Conservation (phyloP, 2,888 invertebrate genomes). For the Thera britannica region DNA sequence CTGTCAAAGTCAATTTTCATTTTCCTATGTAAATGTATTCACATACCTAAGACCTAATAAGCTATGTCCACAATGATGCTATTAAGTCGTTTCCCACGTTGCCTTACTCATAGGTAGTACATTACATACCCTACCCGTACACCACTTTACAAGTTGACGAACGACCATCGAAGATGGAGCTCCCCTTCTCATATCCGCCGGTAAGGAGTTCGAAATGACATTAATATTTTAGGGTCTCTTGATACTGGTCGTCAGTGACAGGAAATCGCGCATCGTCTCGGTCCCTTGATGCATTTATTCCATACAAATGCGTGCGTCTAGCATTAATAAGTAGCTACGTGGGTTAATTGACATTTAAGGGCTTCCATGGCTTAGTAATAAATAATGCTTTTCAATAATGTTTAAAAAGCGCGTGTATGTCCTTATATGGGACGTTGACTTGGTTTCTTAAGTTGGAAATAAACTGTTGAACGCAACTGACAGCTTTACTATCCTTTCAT, state of each 20-base stretch:
- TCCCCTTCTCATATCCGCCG: slow-evolving; percentile 41
- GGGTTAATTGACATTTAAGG: slow-evolving; percentile 41
- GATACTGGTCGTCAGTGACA: slow-evolving; percentile 44
- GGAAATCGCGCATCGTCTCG: slow-evolving; percentile 48
- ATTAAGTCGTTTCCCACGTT: slow-evolving; percentile 51
- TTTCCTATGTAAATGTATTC: slow-evolving; percentile 32
- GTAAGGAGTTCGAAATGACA: slow-evolving; percentile 36
- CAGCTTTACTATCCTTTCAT: slow-evolving; percentile 1
- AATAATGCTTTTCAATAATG: slow-evolving; percentile 10
- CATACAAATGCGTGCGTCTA: slow-evolving; percentile 42
- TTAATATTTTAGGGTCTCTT: slow-evolving; percentile 43
- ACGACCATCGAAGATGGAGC: slow-evolving; percentile 45
- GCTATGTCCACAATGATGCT: slow-evolving; percentile 44
- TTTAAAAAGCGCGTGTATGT: not conserved
- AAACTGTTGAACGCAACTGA: not conserved
- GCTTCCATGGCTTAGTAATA: slow-evolving; percentile 30
- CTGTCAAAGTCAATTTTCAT: slow-evolving; percentile 40
- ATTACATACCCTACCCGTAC: slow-evolving; percentile 25
- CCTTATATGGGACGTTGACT: not conserved
- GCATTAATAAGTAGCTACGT: slow-evolving; percentile 41
- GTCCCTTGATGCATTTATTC: slow-evolving; percentile 49
- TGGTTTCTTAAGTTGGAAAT: not conserved
- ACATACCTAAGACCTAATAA: slow-evolving; percentile 38
- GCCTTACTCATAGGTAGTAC: slow-evolving; percentile 31
- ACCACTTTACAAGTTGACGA: slow-evolving; percentile 46